phyloP scores from a whole-genome alignment of 2,113 vertebrate genomes.

The Crotalus viridis region DNA sequence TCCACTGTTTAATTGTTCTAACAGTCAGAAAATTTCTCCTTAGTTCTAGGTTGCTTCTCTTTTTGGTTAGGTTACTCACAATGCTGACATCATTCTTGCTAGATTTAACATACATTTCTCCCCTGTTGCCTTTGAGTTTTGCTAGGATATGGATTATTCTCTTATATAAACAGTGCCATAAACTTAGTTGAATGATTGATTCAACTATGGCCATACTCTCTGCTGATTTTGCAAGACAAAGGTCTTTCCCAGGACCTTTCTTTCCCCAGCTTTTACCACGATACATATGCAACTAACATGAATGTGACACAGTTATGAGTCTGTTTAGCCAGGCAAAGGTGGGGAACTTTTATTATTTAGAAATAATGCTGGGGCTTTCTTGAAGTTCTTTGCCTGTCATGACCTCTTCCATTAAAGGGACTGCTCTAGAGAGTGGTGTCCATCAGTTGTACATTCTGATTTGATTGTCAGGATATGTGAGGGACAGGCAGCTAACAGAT shows the following conservation, averaged over 20 bases:
- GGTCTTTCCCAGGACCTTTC: background rate
- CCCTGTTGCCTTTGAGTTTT: background rate
- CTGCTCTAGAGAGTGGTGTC: slow-evolving; percentile 45
- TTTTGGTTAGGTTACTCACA: background rate
- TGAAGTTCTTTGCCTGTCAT: background rate
- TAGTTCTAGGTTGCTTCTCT: too few relatives aligned
- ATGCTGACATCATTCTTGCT: background rate
- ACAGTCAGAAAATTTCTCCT: too few relatives aligned
- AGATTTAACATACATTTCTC: background rate
- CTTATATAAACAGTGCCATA: background rate
- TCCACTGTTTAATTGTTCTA: too few relatives aligned
- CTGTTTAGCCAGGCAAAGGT: background rate
- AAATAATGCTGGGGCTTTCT: background rate
- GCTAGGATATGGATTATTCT: background rate
- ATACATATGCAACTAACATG: background rate
- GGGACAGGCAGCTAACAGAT: slow-evolving; percentile 14
- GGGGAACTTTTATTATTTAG: background rate
- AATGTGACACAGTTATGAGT: background rate
- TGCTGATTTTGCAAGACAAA: background rate
- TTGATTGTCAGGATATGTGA: slow-evolving; percentile 11
- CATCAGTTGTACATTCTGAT: slow-evolving; percentile 25
- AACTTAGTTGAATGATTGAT: background rate
- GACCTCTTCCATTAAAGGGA: background rate
- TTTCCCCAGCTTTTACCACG: background rate
- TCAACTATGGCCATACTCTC: background rate